phyloP scores from a whole-genome alignment of 2,888 invertebrate species.

The Calameuta filiformis region DNA sequence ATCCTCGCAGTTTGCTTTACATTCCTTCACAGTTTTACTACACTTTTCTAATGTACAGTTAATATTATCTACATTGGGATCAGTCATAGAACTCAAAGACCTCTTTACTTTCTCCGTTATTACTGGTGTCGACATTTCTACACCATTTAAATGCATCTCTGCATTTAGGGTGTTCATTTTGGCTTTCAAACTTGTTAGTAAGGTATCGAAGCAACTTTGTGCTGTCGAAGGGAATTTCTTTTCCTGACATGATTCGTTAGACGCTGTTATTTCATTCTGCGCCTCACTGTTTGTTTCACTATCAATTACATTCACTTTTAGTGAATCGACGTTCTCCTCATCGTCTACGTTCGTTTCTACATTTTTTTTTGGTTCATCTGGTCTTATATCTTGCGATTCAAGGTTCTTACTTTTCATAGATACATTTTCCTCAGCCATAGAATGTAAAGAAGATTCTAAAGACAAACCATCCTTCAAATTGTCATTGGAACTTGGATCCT shows the following conservation, averaged over 20 bases:
- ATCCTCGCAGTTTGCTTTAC: neutral
- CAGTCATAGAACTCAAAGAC: neutral
- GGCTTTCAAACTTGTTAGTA: constrained; percentile 24
- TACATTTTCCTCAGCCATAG: neutral
- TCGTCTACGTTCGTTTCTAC: neutral
- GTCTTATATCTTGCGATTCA: neutral
- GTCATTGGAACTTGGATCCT: constrained; percentile 2
- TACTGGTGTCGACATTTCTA: neutral
- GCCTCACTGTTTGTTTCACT: neutral
- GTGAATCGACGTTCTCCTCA: neutral
- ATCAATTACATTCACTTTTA: neutral
- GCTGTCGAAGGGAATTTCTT: constrained; percentile 19
- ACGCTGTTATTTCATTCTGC: neutral
- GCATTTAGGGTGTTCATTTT: constrained; percentile 19
- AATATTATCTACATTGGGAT: neutral
- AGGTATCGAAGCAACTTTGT: constrained; percentile 22
- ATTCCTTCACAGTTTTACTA: neutral
- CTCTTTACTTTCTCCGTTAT: neutral
- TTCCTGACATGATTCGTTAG: neutral
- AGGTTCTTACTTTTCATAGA: neutral
- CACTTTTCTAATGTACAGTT: neutral
- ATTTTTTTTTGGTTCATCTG: neutral
- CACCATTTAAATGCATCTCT: constrained; percentile 13
- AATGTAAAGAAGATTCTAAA: neutral
- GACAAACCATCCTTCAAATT: neutral